These are phyloP conservation scores for Larimichthys crocea DNA, from an alignment of 2,113 vertebrate species.

Conservation along the genomic window DNA sequence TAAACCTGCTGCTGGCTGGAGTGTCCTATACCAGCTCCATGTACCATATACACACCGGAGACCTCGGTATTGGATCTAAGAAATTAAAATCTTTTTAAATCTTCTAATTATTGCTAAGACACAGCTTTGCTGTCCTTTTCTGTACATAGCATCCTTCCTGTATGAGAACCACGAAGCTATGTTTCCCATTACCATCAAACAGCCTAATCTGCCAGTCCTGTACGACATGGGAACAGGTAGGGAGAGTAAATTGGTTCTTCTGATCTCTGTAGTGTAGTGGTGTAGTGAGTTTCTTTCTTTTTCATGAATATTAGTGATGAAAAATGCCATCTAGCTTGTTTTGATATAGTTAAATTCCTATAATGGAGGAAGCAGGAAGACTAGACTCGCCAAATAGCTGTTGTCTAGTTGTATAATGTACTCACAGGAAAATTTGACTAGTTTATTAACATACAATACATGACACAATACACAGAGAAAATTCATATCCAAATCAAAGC, in stretches of 20 bases:
- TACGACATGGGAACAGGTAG: constrained; percentile 76
- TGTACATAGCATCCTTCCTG: constrained; percentile 65
- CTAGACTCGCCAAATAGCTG: too few species aligned
- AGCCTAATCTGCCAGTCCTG: constrained; percentile 75
- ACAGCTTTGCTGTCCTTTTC: not conserved
- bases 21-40: constrained; percentile 79
- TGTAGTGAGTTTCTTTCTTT: too few species aligned
- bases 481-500: too few species aligned
- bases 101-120: not conserved
- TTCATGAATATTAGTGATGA: too few species aligned
- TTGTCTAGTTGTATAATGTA: too few species aligned
- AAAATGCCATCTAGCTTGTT: too few species aligned
- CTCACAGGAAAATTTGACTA: too few species aligned
- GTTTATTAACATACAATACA: too few species aligned
- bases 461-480: too few species aligned
- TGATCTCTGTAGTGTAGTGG: too few species aligned
- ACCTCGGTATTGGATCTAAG: constrained; percentile 69
- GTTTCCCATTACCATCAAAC: constrained; percentile 78
- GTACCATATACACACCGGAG: constrained; percentile 74
- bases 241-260: too few species aligned
- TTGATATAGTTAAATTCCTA: too few species aligned
- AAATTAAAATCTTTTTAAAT: not conserved
- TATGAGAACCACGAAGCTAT: constrained; percentile 65
- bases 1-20: constrained; percentile 76
- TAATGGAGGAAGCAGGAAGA: not conserved